Base-by-base conservation (phyloP, 2,888 invertebrate genomes). In the Eilema caniola region DNA sequence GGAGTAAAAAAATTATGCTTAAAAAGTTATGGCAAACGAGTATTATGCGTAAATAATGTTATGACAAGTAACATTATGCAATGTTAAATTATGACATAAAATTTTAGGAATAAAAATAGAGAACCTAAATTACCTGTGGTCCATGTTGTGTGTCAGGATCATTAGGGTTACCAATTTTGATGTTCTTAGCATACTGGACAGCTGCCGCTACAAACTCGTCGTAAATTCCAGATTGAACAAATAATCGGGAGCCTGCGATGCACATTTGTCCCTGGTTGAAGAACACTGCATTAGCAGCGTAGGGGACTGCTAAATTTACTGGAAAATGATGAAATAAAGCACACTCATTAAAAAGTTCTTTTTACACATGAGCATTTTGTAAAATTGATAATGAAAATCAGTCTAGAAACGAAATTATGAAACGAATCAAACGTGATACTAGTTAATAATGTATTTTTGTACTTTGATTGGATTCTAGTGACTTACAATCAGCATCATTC, bases 131-230 rank as follows among this genome's bases (percentile, higher is more conserved):
- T 80, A 86, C 97, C 97, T 85, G 96, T 95, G 77, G 98, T 31
- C 98, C 98, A 86, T 98, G 98, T 70, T 96, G 95, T 0, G 83
- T 78, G 1, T 92, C 86, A 41, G 96, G 93, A 80, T 87, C 86
- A 8, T 97, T 97, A 0, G 98, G 98, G 92, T 98, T 96, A 0
- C 98, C 98, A 73, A 98, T 97, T 85, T 96, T 97, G 68, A 96
- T 95, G 1, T 92, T 89, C 72, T 95, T 90, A 0, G 98, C 98
- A 82, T 96, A 91, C 74, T 95, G 96, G 1, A 95, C 96, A 0
- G 97, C 96, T 80, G 96, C 96, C 75, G 96, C 95, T 0, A 98
- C 97, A 87, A 98, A 98, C 81, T 97, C 95, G 77, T 98, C 97
- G 87, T 98, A 98, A 82, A 98, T 97, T 24, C 80, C 77, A 14